Percentiles rank a stretch among this genome's conserved stretches.
Conservation (phyloP, 1,140 invertebrate genomes). For the Thaumetopoea pityocampa region DNA sequence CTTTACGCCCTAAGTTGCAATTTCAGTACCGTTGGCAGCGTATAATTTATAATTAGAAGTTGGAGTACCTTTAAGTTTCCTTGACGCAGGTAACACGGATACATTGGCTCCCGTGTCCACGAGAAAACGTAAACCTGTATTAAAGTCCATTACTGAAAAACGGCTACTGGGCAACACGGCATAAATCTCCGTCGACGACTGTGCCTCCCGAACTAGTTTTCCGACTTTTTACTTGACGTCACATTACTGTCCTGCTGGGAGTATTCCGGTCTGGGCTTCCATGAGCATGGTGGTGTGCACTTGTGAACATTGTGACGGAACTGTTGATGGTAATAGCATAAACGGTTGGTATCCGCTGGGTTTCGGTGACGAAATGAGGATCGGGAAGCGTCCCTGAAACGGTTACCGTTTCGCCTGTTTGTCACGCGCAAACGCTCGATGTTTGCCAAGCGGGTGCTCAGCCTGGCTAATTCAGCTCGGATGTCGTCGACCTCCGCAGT, state of each 20-base stretch:
- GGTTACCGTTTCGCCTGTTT: too few species aligned
- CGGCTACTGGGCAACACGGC: slow-evolving; percentile 7
- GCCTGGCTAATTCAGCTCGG: too few species aligned
- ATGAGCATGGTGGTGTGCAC: too few species aligned
- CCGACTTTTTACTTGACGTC: background rate
- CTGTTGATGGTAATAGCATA: too few species aligned
- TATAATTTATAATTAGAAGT: slow-evolving; percentile 18
- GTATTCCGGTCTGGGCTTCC: background rate
- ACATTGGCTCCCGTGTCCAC: slow-evolving; percentile 23
- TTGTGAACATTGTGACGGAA: too few species aligned
- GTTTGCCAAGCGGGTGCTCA: too few species aligned
- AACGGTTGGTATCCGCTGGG: too few species aligned
- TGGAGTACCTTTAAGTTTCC: too few species aligned
- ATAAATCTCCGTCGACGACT: slow-evolving; percentile 8
- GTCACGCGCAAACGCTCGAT: too few species aligned
- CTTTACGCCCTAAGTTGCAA: slow-evolving; percentile 21
- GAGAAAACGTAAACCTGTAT: slow-evolving; percentile 9
- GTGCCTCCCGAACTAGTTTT: slow-evolving; percentile 6
- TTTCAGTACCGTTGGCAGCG: slow-evolving; percentile 24
- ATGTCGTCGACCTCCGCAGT: too few species aligned
- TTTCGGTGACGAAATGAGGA: too few species aligned
- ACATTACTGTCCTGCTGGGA: background rate
- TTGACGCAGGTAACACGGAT: slow-evolving; percentile 11
- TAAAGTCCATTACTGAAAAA: slow-evolving; percentile 4
- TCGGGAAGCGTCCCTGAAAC: too few species aligned